Conservation (phyloP, 2,888 invertebrate species). For the Sinotaia quadrata region DNA sequence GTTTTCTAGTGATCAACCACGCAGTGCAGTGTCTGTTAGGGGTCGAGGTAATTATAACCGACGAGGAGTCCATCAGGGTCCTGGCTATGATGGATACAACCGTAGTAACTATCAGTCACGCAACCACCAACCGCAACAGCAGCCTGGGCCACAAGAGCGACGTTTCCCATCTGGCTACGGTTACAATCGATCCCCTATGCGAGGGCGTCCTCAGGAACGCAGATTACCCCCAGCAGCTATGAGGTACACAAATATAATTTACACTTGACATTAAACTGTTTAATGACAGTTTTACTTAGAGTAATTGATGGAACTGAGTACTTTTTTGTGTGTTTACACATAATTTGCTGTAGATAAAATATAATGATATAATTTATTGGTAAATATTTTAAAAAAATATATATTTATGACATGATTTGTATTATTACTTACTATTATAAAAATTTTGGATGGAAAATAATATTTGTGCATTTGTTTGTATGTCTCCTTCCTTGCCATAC, state of each 20-base stretch:
- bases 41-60: conserved; percentile 19
- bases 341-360: no score
- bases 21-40: conserved; percentile 47
- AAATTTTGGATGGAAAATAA: no score
- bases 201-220: conserved; percentile 22
- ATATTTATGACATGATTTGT: no score
- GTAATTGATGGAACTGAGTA: no score
- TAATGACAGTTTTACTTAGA: no score
- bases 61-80: conserved; percentile 1
- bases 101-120: not conserved
- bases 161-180: conserved; percentile 22
- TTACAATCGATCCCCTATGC: conserved; percentile 18
- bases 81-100: conserved; percentile 5
- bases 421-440: no score
- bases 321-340: no score
- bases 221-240: conserved; percentile 18
- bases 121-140: not conserved
- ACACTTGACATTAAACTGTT: not conserved
- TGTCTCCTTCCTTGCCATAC: no score
- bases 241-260: not conserved
- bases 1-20: conserved; percentile 50
- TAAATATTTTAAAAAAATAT: no score
- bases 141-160: conserved; percentile 1
- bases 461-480: no score
- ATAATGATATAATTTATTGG: no score